Evolutionary conservation across 2,113 vertebrate species (phyloP).

Genomic region (Odocoileus virginianus): DNA sequence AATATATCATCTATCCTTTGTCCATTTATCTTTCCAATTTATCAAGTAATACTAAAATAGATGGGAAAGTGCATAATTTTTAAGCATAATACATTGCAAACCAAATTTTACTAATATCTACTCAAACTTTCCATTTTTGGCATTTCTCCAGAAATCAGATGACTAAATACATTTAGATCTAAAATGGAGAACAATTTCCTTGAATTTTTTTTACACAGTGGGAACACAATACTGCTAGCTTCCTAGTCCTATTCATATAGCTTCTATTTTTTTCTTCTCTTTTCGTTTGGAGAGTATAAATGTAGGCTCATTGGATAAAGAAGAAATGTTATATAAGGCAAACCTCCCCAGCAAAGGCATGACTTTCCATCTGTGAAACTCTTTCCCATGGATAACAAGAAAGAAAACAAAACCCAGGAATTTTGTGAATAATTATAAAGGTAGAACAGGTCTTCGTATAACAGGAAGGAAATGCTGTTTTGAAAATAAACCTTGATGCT

Average conservation of each 20-base stretch:
- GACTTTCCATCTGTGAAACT: background rate
- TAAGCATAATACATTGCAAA: background rate
- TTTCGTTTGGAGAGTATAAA: background rate
- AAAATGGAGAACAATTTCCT: background rate
- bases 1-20: background rate
- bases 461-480: constrained; percentile 7
- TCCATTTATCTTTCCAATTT: background rate
- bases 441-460: background rate
- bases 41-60: background rate
- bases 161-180: background rate
- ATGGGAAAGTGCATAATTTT: background rate
- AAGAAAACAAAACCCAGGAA: background rate
- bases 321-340: background rate
- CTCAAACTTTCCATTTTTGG: background rate
- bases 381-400: background rate
- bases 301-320: background rate
- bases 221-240: background rate
- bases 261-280: constrained; percentile 16
- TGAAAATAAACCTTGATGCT: background rate
- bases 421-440: background rate
- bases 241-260: background rate
- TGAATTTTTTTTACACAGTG: background rate
- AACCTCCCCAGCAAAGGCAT: background rate
- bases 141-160: background rate
- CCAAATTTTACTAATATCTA: background rate